phyloP scores from a whole-genome alignment of 2,888 invertebrate species.

The Metalampra italica region DNA sequence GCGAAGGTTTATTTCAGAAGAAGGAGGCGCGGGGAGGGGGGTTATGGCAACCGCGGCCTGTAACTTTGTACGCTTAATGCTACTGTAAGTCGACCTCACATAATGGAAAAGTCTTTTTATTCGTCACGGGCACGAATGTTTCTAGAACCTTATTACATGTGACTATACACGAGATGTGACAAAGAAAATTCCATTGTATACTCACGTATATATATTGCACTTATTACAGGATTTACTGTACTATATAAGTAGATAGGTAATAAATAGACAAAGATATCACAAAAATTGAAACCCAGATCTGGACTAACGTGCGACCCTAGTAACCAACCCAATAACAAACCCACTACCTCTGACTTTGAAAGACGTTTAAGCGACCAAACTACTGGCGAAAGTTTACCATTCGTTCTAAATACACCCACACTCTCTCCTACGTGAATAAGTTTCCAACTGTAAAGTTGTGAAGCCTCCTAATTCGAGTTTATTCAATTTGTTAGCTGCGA shows the following conservation, averaged over 20 bases:
- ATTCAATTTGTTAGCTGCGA: constrained; percentile 44
- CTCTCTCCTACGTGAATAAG: not conserved
- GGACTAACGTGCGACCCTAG: too few relatives aligned
- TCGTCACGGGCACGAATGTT: constrained; percentile 36
- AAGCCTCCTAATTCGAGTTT: constrained; percentile 32
- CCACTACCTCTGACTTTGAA: too few relatives aligned
- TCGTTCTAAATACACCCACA: too few relatives aligned
- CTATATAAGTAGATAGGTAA: too few relatives aligned
- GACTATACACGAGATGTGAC: not conserved
- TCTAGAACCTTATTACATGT: constrained; percentile 1
- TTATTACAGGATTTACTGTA: too few relatives aligned
- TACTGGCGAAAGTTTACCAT: too few relatives aligned
- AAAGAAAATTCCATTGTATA: not conserved
- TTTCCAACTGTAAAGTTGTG: constrained; percentile 17
- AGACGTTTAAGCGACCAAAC: too few relatives aligned
- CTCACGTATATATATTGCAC: too few relatives aligned
- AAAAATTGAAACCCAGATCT: too few relatives aligned
- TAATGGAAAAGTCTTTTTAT: constrained; percentile 57
- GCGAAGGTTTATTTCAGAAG: constrained; percentile 44
- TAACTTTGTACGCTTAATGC: constrained; percentile 56
- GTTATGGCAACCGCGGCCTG: constrained; percentile 41
- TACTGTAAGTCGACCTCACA: constrained; percentile 48
- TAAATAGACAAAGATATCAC: too few relatives aligned
- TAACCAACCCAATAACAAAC: too few relatives aligned
- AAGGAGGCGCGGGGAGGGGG: constrained; percentile 24